Base-by-base conservation (phyloP, 2,113 vertebrate species). In the Gnathonemus echidnorhynchus region DNA sequence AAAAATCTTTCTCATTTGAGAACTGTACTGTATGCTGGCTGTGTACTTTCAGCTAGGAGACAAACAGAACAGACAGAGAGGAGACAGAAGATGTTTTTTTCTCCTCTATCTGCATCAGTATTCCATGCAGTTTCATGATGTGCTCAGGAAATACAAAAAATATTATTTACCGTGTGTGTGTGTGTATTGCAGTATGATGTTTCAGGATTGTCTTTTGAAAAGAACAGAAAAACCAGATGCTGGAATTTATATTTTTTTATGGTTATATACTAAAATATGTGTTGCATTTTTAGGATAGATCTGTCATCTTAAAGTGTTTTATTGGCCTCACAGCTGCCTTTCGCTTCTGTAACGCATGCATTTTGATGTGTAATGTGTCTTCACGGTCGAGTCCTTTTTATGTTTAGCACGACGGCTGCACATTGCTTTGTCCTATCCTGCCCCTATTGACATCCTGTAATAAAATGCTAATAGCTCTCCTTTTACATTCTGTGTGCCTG, bases 361-460 rank as follows among this genome's bases (percentile, higher is more conserved):
- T 39, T 42, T 42, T 39, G 15, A 80, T 77, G 87, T 66, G 27
- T 58, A 49, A 31, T 31, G 58, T 74, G 66, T 48, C 74, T 49
- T 74, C 10, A 48, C n/a, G 42, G 27, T 42, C 27, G 9, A 74
- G 31, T 31, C 39, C 8, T 19, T 46, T 46, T 46, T 48, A 85
- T 46, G 46, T 48, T 85, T 46, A n/a, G 83, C 83, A 85, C 9
- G 24, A 85, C 3, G 42, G 42, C 77, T 45, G 45, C 88, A 77
- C 24, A 35, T 48, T 49, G 42, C 58, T 66, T 74, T 88, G 88
- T 88, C 58, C 83, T 74, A 3, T 31, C 58, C 46, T 49, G 62
- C 66, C 62, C 66, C 58, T 74, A 49, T 77, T 88, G 88, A 88
- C 45, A 74, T 88, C 62, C 88, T 88, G 62, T 88, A 88, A 77